Conservation (phyloP, 2,888 invertebrate genomes). For the Chironomus riparius region DNA sequence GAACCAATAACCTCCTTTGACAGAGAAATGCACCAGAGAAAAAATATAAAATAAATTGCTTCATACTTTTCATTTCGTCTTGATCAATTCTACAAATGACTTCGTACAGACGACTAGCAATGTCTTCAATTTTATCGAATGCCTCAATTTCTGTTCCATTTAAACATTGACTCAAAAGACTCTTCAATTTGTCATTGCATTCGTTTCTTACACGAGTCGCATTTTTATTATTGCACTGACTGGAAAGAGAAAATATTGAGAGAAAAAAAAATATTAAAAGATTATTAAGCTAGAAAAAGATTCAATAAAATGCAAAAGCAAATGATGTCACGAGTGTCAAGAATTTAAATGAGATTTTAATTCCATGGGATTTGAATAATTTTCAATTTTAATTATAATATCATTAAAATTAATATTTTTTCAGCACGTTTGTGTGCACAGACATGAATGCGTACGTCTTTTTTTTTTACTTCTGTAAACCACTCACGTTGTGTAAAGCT, state of each 20-base stretch:
- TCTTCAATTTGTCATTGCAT: not conserved
- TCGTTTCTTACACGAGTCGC: not conserved
- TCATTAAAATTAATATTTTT: no score
- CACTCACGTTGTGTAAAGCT: not conserved
- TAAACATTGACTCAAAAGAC: not conserved
- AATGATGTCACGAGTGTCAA: no score
- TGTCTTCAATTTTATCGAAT: slow-evolving; percentile 8
- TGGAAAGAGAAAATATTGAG: not conserved
- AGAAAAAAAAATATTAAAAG: not conserved
- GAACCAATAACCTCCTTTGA: no score
- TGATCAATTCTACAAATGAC: not conserved
- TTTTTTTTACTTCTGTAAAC: no score
- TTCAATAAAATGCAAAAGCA: not conserved
- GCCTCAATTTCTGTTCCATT: not conserved
- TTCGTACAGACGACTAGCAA: not conserved
- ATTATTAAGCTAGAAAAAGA: not conserved
- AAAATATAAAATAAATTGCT: not conserved
- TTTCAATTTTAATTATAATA: no score
- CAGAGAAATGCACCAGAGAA: no score
- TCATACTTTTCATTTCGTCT: not conserved
- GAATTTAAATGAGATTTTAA: no score
- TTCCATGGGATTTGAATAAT: no score
- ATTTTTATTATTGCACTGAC: not conserved
- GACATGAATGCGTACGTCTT: no score
- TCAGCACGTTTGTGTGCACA: no score